Base-by-base conservation (phyloP, 1,140 invertebrate genomes). In the Harpegnathos saltator region DNA sequence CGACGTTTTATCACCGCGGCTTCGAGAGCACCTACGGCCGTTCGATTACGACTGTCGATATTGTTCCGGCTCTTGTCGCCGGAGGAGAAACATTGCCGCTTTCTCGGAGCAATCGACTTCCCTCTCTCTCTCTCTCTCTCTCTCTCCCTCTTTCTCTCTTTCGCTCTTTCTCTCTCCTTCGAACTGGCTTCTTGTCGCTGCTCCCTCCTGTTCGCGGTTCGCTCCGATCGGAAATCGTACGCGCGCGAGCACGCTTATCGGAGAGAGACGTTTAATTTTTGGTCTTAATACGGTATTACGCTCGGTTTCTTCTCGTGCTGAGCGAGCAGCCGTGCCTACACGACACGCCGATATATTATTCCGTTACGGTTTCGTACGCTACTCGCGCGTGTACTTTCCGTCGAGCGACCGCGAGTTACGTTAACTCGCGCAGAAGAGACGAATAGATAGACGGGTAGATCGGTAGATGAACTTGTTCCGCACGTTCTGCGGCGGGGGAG, bases 1-100 rank as follows among this genome's bases (percentile, higher is more conserved):
- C 74, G 61, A 38, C 83, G 59, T 71, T 87, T 87, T 87, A 85
- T 87, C 85, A 87, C 85, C 71, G 71, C 63, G 74, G 62, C 65
- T 65, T 72, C 77, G 85, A 54, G 52, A 82, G 52, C 54, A 65
- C 48, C 74, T 59, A 61, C 54, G 71, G 22, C 44, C 71, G 71
- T 82, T 87, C 65, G 71, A 87, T 87, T 85, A 72, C 52, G 62
- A 48, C 59, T 69, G 50, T 72, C 80, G 71, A 82, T 82, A 75
- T 85, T 58, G 38, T 82, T 87, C 44, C 52, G 24, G 72, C 82
- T 71, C 75, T 82, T 63, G 62, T 73, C 71, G 83, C 62, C 19
- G 50, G 14, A 24, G 22, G 65, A 80, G 75, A 80, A 69, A 69
- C 75, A 80, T 80, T 69, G 75, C 75, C 44, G 52, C 65, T 59